Base-by-base conservation (phyloP, 2,797 vertebrate species). In the Argya squamiceps region DNA sequence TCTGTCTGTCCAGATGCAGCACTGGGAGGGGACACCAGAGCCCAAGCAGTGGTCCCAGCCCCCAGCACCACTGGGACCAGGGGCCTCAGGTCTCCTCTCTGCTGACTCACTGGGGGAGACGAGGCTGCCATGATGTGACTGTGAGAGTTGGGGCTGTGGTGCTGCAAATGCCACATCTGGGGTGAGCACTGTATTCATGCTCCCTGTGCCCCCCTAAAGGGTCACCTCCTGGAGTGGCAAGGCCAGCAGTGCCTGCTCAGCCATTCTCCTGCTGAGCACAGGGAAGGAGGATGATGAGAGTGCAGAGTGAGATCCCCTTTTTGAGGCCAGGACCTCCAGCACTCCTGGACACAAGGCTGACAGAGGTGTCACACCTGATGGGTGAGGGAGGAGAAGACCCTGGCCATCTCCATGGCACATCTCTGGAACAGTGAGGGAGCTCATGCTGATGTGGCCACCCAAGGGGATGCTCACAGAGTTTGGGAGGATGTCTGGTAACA, bases 161-260 rank as follows among this genome's bases (percentile, higher is more conserved):
- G 52, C 62, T 12, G 2, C 23, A 63, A 10, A 3, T 24, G 32
- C 32, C 20, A 11, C 24, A 1, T 22, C 18, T 4, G 0, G 13
- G 23, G 18, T 29, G 20, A 37, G 15, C 29, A 21, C 27, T 1
- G 0, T 29, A 3, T 29, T 60, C 16, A 7, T 20, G 36, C 5
- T 9, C 4, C 32, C 32, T 5, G 2, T 1, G 3, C 8, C 1
- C 1, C 47, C n/a, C n/a, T 5, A 18, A 47, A 52, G 16, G 14
- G 13, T 22, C 37, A 5, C 15, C 7, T 60, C 15, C 70, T 78
- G 3, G 1, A n/a, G 56, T 34, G 24, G 36, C 3, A 2, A 55
- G 44, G 4, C 34, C 53, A 39, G 53, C 37, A 10, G 32, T n/a
- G 49, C 24, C 47, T 47, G 47, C 58, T 62, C 21, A 43, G 52